Evolutionary conservation across 1,140 invertebrate species (phyloP).

Genomic region (Drosophila murphyi): DNA sequence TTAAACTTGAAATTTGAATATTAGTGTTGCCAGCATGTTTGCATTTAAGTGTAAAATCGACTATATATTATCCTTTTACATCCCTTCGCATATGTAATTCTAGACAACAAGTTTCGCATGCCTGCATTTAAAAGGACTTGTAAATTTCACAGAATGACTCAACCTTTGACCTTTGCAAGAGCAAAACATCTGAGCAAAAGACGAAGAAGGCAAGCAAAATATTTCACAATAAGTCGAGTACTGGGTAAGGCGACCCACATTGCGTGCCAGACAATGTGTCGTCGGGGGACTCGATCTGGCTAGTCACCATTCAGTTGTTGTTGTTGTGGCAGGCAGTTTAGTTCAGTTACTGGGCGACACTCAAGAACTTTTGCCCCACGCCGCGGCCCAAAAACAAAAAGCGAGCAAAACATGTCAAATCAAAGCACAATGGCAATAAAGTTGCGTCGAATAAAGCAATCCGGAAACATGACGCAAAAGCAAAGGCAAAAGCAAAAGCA

Average conservation of each 20-base stretch:
- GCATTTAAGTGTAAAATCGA: too few species aligned
- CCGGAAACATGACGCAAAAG: conserved; percentile 24
- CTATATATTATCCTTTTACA: too few species aligned
- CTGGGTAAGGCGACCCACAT: conserved; percentile 29
- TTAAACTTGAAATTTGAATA: too few species aligned
- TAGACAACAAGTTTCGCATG: neutral
- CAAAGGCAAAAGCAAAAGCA: conserved; percentile 6
- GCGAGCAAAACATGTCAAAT: conserved; percentile 31
- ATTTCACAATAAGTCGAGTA: conserved; percentile 27
- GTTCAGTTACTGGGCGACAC: conserved; percentile 19
- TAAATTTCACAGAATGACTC: conserved; percentile 10
- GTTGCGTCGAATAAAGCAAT: conserved; percentile 5
- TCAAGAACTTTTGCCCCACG: conserved; percentile 33
- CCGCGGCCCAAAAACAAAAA: neutral
- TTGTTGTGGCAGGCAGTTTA: conserved; percentile 20
- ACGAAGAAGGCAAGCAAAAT: conserved; percentile 24
- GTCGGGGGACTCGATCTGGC: conserved; percentile 44
- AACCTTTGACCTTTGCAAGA: conserved; percentile 64
- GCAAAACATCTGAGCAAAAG: conserved; percentile 29
- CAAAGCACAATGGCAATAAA: conserved; percentile 41
- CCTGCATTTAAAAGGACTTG: neutral
- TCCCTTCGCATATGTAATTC: too few species aligned
- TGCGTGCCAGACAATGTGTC: conserved; percentile 72
- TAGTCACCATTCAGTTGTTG: conserved; percentile 33
- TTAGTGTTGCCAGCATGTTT: too few species aligned